Evolutionary conservation across 2,113 vertebrate genomes (phyloP).

Genomic region (Buteo buteo): DNA sequence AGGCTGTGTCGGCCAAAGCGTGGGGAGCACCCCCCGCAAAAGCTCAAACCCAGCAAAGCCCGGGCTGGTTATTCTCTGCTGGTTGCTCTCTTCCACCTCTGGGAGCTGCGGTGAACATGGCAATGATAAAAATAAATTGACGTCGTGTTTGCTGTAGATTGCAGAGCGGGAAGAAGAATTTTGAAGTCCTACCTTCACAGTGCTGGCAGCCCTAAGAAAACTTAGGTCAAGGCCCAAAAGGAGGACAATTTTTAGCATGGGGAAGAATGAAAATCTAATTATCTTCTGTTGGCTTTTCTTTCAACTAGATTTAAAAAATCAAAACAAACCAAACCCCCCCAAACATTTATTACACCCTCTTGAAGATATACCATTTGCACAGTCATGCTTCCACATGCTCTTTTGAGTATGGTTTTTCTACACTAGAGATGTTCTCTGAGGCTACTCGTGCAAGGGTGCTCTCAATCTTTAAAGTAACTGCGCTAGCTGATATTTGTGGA

Average conservation of each 20-base stretch:
- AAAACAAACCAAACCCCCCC: no score
- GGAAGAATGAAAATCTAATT: not conserved
- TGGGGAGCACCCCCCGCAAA: fast-evolving
- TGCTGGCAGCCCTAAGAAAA: not conserved
- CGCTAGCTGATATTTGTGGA: no score
- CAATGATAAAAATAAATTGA: fast-evolving
- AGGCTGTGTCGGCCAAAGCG: fast-evolving
- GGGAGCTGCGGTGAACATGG: fast-evolving
- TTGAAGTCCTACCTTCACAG: not conserved
- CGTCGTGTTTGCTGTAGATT: not conserved
- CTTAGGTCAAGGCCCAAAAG: not conserved
- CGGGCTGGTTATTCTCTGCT: no score
- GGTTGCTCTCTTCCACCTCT: fast-evolving
- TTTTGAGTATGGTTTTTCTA: not conserved
- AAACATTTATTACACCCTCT: not conserved
- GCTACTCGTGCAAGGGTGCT: not conserved
- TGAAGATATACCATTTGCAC: not conserved
- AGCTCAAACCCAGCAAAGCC: fast-evolving
- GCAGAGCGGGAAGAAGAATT: not conserved
- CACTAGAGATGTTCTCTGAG: not conserved
- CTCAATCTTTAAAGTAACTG: not conserved
- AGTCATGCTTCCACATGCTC: not conserved
- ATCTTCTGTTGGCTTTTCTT: not conserved
- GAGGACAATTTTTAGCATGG: not conserved
- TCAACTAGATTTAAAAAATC: not conserved